Evolutionary conservation across 1,140 invertebrate species (phyloP), one percentile per base, ranked within the genome.

Genomic region (Drosophila orosa): DNA sequence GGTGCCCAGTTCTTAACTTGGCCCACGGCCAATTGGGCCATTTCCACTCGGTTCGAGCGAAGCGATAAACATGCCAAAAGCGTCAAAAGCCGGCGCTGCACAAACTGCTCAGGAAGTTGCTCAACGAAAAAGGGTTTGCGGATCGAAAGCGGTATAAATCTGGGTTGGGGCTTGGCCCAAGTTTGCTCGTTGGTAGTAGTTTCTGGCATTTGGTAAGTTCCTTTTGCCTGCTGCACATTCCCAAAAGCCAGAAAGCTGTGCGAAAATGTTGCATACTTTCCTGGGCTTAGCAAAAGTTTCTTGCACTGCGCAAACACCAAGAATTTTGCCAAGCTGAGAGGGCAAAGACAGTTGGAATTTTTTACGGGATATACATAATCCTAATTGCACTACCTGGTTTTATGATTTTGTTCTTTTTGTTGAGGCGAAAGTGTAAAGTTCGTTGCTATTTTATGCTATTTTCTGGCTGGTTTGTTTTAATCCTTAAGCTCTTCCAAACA

Each of bases 31-130:
- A 72, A 72, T 72, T 72, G 65, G 68, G 66, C 65, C 68, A 72
- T 58, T 72, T 72, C 68, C 57, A 57, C 65, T 48, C 31, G 67
- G 63, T 29, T 31, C 44, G 65, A 37, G 39, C 29, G 35, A 71
- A 29, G 68, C 68, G 68, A 71, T 72, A 72, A 72, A 72, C 68
- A 72, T 72, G 68, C 68, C 68, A 72, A 71, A 68, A 72, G 68
- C 68, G 68, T 72, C 68, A 72, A 72, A 68, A 68, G 65, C 35
- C 29, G 61, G 44, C 22, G n/a, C 45, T 27, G 65, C 44, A 68
- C 65, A 71, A 57, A 55, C 50, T 69, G 66, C 50, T 47, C 68
- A 69, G 68, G 68, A 72, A 72, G 68, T 72, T 58, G 52, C 60
- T n/a, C 40, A 22, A 31, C 40, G 40, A 24, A 29, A 42, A n/a